Percentiles rank a stretch among this genome's conserved stretches.
These are phyloP conservation scores for Manis pentadactyla DNA, from an alignment of 2,797 vertebrate species.

Conservation along the genomic window DNA sequence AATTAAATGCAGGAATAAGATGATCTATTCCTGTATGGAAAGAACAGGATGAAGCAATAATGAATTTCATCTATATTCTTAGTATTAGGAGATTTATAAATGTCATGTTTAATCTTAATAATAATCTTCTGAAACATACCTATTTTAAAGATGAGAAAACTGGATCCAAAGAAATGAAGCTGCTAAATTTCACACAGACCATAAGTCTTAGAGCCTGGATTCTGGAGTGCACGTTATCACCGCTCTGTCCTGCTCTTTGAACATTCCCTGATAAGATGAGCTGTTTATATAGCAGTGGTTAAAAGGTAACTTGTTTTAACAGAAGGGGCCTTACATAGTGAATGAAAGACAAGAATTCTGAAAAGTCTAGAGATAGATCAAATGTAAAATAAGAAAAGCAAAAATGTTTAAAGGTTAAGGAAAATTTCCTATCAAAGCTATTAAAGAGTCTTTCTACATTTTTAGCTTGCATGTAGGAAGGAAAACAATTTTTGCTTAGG, in stretches of 20 bases:
- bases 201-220: not conserved
- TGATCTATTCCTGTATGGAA: not conserved
- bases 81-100: not conserved
- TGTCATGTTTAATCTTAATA: not conserved
- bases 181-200: not conserved
- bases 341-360: not conserved
- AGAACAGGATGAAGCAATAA: not conserved
- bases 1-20: not conserved
- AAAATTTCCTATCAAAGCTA: constrained; percentile 64
- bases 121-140: constrained; percentile 18
- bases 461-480: constrained; percentile 50
- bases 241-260: not conserved
- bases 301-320: not conserved
- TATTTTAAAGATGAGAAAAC: not conserved
- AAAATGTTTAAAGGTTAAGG: constrained; percentile 44
- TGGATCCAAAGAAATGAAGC: not conserved
- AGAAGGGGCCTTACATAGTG: not conserved
- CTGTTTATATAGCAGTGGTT: not conserved
- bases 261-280: accelerated
- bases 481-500: constrained; percentile 69
- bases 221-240: not conserved
- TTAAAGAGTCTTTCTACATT: constrained; percentile 58
- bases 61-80: not conserved
- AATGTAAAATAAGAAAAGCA: constrained; percentile 36
- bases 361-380: not conserved